Base-by-base conservation (phyloP, 2,797 vertebrate genomes). In the Chloroceryle inda region DNA sequence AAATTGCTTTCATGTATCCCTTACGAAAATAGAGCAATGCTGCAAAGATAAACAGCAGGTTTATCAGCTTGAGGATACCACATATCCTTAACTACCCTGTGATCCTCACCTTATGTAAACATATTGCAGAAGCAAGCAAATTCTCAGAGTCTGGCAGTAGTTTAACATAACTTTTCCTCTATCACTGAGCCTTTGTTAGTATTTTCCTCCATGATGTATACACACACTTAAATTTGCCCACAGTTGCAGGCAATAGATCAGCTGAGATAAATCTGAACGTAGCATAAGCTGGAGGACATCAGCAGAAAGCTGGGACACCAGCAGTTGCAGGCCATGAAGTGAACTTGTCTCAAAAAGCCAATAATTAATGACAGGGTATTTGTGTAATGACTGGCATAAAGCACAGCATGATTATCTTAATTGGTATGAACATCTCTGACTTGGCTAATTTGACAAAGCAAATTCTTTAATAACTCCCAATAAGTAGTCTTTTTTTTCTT, bases 41-140 rank as follows among this genome's bases (percentile, higher is more conserved):
- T 56, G 33, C 47, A 69, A 89, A 82, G 49, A 77, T 10, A 88
- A 80, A 82, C 38, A 59, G 35, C 14, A n/a, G 18, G 9, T 33
- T 81, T 93, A 72, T 63, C 40, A 97, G 33, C n/a, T 58, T 84
- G 23, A 92, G 50, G 55, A 61, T 6, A 5, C 23, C 24, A 44
- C 1, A 1, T 45, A 85, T 5, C 24, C 6, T 0, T 35, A 78
- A 26, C 7, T 49, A 79, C 82, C 55, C 53, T n/a, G 15, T 35
- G 24, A 87, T 5, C 2, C 35, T 31, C 68, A 10, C 22, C 62
- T 73, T 59, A 78, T 0, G 5, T 14, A 85, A 69, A 67, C 1
- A 21, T 16, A 85, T 2, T 18, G 19, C 31, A 92, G 58, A 91
- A 90, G 12, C 27, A 52, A 77, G n/a, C 27, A 77, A 58, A 64